These are phyloP conservation scores for Perdita meconis DNA, from an alignment of 2,888 invertebrate genomes.

Conservation along the genomic window DNA sequence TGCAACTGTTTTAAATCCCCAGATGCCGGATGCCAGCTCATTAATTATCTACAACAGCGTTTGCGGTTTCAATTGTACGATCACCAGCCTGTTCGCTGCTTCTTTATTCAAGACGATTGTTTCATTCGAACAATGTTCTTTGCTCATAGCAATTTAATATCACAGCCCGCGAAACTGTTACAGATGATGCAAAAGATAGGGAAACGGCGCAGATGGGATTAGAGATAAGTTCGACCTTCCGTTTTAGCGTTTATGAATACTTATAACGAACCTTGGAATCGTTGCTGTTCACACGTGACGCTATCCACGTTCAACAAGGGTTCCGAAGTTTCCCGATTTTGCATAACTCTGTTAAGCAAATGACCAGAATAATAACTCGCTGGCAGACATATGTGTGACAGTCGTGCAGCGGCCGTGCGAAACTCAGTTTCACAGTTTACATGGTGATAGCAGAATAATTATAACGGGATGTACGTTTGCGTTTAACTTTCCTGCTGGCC, in stretches of 20 bases:
- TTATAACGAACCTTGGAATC: conserved; percentile 58
- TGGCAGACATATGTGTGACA: conserved; percentile 69
- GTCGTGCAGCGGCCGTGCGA: conserved; percentile 48
- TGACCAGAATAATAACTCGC: conserved; percentile 72
- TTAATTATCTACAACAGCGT: background rate
- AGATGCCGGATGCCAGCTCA: background rate
- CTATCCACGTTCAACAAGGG: conserved; percentile 48
- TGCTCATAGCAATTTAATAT: too few relatives aligned
- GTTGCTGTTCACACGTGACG: conserved; percentile 51
- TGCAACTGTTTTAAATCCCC: conserved; percentile 25
- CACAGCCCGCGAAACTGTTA: background rate
- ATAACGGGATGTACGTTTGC: conserved; percentile 47
- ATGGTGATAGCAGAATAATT: conserved; percentile 70
- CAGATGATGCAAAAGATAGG: background rate
- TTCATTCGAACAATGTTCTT: too few relatives aligned
- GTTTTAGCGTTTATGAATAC: conserved; percentile 55
- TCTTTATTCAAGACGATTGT: too few relatives aligned
- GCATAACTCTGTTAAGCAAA: conserved; percentile 74
- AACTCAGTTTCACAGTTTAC: conserved; percentile 68
- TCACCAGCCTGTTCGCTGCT: too few relatives aligned
- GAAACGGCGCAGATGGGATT: background rate
- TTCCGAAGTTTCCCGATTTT: conserved; percentile 62
- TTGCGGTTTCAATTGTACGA: background rate
- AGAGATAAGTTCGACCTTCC: conserved; percentile 16
- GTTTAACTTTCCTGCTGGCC: conserved; percentile 41